These are phyloP conservation scores for Hydra vulgaris DNA, from an alignment of 30 jellyfish, hydroid and myxozoan species.

Conservation along the genomic window DNA sequence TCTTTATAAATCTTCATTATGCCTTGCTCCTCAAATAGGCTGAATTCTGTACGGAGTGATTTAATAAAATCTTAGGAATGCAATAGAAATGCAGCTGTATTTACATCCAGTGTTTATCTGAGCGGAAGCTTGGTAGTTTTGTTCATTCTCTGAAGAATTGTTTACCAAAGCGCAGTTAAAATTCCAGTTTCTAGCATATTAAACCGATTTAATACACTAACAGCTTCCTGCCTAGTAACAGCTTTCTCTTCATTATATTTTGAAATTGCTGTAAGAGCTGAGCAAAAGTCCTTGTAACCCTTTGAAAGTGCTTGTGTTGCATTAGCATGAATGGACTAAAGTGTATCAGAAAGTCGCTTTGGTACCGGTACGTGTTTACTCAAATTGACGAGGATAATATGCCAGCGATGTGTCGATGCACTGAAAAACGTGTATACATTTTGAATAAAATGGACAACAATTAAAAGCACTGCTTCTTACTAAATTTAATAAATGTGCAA, in stretches of 20 bases:
- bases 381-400: conserved; percentile 30
- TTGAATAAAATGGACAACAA: conserved; percentile 23
- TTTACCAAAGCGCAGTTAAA: conserved; percentile 38
- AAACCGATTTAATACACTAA: conserved; percentile 19
- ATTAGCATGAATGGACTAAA: conserved; percentile 47
- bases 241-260: conserved; percentile 41
- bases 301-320: conserved; percentile 41
- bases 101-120: background rate
- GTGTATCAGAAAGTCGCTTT: conserved; percentile 38
- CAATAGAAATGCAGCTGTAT: too few species aligned
- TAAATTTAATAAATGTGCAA: conserved; percentile 29
- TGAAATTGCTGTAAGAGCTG: conserved; percentile 33
- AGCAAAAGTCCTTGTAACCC: conserved; percentile 23
- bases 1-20: too few species aligned
- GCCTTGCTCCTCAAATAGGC: too few species aligned
- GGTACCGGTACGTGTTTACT: conserved; percentile 43
- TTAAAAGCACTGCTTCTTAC: conserved; percentile 39
- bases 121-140: background rate
- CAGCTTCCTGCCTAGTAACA: conserved; percentile 44
- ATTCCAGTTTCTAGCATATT: conserved; percentile 26
- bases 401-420: conserved; percentile 42
- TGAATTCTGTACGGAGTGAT: too few species aligned
- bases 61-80: too few species aligned
- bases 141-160: conserved; percentile 29
- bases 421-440: conserved; percentile 34